These are phyloP conservation scores for Lithophane leautieri DNA, from an alignment of 2,888 invertebrate species.

Conservation along the genomic window DNA sequence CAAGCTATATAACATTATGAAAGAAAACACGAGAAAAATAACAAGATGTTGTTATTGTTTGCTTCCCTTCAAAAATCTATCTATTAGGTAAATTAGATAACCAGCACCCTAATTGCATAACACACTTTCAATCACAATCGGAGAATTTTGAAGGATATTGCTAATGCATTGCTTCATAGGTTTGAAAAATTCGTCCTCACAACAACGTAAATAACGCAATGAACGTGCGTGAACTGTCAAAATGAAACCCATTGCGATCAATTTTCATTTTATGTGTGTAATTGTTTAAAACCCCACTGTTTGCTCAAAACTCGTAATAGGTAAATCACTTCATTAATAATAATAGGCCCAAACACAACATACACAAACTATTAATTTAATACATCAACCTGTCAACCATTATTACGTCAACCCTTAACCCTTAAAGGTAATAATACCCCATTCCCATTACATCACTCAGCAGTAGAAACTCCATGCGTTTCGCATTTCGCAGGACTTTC, in stretches of 20 bases:
- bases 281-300: not conserved
- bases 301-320: slow-evolving; percentile 8
- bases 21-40: not conserved
- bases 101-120: no score
- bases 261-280: no score
- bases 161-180: no score
- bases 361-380: slow-evolving; percentile 59
- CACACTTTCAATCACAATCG: no score
- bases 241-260: no score
- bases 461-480: slow-evolving; percentile 59
- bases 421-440: slow-evolving; percentile 45
- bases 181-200: no score
- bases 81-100: not conserved
- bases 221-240: no score
- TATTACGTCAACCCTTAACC: slow-evolving; percentile 44
- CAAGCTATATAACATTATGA: not conserved
- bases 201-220: no score
- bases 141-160: no score
- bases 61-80: not conserved
- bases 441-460: slow-evolving; percentile 51
- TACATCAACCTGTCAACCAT: slow-evolving; percentile 48
- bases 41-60: not conserved
- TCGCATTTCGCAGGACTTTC: slow-evolving; percentile 54
- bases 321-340: slow-evolving; percentile 38
- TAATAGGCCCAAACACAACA: slow-evolving; percentile 29